phyloP scores from a whole-genome alignment of 2,888 invertebrate genomes.

The Dasypogon diadema region DNA sequence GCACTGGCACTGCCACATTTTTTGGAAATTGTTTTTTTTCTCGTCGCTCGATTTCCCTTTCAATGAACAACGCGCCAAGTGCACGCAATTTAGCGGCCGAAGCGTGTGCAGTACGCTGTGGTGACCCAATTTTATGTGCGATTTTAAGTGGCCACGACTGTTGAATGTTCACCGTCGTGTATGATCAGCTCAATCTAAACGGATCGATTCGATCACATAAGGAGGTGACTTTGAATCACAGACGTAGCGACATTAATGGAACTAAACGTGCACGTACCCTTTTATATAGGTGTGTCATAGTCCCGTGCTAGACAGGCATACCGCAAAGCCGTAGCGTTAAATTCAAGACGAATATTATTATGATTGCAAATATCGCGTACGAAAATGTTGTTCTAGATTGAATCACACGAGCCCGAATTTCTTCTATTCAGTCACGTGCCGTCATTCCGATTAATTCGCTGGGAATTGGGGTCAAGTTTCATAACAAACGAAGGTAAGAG shows the following conservation, averaged over 20 bases:
- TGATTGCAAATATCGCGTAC: too few species aligned
- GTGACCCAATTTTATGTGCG: not conserved
- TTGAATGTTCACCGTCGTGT: not conserved
- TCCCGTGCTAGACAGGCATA: too few species aligned
- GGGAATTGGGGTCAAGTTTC: constrained; percentile 2
- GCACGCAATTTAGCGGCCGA: not conserved
- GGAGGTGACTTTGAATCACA: not conserved
- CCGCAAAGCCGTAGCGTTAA: too few species aligned
- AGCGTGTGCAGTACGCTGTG: not conserved
- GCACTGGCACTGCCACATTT: not conserved
- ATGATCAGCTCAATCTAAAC: too few species aligned
- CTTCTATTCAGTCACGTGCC: not conserved
- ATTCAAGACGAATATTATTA: too few species aligned
- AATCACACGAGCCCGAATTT: not conserved
- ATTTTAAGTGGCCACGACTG: not conserved
- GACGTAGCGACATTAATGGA: not conserved
- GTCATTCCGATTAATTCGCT: not conserved
- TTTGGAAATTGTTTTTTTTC: not conserved
- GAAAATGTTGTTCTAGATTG: too few species aligned
- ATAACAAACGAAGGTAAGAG: not conserved
- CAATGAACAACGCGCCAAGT: not conserved
- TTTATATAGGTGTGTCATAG: too few species aligned
- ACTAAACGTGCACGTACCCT: not conserved
- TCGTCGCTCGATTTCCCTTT: constrained; percentile 1
- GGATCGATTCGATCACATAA: not conserved